A percentile compares a stretch with the other conserved stretches of the same genome.
phyloP scores from a whole-genome alignment of 1,140 invertebrate genomes.

The Camponotus vicinus region DNA sequence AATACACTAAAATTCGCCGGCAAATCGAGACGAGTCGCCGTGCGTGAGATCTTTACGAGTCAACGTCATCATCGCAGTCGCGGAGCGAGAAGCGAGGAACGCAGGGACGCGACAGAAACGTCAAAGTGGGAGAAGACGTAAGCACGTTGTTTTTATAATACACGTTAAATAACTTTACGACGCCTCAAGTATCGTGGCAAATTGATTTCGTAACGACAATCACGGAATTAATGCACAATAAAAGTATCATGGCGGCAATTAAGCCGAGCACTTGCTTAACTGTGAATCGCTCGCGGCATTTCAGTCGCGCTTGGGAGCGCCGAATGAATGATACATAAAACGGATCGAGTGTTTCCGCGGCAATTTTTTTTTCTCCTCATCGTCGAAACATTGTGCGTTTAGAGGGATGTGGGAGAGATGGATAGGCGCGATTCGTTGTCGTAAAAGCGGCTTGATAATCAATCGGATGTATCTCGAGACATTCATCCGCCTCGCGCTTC shows the following conservation, averaged over 20 bases:
- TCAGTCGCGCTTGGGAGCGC: conserved; percentile 64
- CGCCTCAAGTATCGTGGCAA: conserved; percentile 74
- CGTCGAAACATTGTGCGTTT: background rate
- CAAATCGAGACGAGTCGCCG: conserved; percentile 29
- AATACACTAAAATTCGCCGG: background rate
- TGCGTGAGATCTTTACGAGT: conserved; percentile 52
- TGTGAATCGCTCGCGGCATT: conserved; percentile 62
- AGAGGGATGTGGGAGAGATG: background rate
- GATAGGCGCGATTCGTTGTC: background rate
- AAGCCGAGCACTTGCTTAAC: conserved; percentile 72
- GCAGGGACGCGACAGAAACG: background rate
- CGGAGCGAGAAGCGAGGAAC: conserved; percentile 8
- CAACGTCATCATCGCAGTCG: background rate
- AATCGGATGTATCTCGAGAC: background rate
- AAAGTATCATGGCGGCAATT: conserved; percentile 77
- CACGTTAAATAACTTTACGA: conserved; percentile 79
- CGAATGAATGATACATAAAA: conserved; percentile 68
- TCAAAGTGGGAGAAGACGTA: conserved; percentile 57
- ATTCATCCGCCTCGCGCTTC: background rate
- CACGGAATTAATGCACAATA: conserved; percentile 77
- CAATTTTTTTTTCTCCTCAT: background rate
- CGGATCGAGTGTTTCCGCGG: conserved; percentile 22
- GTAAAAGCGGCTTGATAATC: background rate
- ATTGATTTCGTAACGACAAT: conserved; percentile 80
- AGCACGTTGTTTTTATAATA: conserved; percentile 78